These are phyloP conservation scores for Cranoglanis bouderius DNA, from an alignment of 2,113 vertebrate genomes.

Conservation along the genomic window DNA sequence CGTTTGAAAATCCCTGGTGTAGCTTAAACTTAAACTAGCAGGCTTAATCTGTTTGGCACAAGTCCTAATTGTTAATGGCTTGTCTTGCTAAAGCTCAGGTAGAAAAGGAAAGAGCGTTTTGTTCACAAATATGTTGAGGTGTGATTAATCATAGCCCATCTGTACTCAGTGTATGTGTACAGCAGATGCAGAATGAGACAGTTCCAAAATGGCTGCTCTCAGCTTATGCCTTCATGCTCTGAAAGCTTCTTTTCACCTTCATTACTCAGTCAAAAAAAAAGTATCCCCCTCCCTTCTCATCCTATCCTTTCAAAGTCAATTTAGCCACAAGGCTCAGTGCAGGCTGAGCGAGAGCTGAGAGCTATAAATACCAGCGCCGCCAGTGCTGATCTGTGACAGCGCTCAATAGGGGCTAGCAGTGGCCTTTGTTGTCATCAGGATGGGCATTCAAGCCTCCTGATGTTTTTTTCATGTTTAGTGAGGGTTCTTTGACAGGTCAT, in stretches of 20 bases:
- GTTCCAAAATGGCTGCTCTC: conserved; percentile 61
- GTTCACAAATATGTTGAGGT: conserved; percentile 54
- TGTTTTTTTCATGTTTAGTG: conserved; percentile 66
- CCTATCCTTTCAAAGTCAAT: conserved; percentile 57
- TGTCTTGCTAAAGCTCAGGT: conserved; percentile 6
- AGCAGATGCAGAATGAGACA: conserved; percentile 62
- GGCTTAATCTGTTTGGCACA: conserved; percentile 7
- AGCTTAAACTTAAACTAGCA: background rate
- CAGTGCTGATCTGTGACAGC: conserved; percentile 61
- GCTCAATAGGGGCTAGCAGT: conserved; percentile 48
- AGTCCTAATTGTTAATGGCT: conserved; percentile 24
- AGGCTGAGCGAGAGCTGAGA: conserved; percentile 57
- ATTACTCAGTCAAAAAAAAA: conserved; percentile 60
- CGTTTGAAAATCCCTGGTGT: background rate
- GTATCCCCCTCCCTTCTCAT: conserved; percentile 46
- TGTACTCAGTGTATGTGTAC: conserved; percentile 38
- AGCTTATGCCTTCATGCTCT: conserved; percentile 59
- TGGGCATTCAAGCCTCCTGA: conserved; percentile 67
- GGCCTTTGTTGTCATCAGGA: conserved; percentile 63
- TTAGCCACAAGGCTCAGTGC: conserved; percentile 61
- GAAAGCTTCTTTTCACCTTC: conserved; percentile 57
- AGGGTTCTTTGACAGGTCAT: conserved; percentile 38
- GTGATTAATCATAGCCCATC: conserved; percentile 66
- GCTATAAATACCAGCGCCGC: conserved; percentile 64
- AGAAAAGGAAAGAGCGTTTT: conserved; percentile 44